Evolutionary conservation across 2,113 vertebrate genomes (phyloP).

Genomic region (Sinocyclocheilus anshuiensis): DNA sequence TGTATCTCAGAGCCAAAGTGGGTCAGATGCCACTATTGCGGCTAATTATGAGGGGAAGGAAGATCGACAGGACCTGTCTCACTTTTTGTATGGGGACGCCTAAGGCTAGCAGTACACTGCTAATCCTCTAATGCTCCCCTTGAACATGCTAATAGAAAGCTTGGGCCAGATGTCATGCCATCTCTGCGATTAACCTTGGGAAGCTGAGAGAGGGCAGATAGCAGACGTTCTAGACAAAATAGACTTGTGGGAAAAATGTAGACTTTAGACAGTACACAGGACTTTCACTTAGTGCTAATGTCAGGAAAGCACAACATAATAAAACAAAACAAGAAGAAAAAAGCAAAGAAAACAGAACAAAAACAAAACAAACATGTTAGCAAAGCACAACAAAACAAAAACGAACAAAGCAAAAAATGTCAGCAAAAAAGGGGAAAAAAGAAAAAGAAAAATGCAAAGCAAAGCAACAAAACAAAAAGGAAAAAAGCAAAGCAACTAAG

Average conservation of each 20-base stretch:
- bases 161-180: neutral
- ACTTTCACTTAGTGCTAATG: neutral
- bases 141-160: constrained; percentile 31
- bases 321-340: neutral
- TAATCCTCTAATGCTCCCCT: constrained; percentile 11
- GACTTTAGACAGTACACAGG: neutral
- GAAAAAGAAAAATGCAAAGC: too few relatives aligned
- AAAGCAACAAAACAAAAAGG: neutral
- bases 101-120: neutral
- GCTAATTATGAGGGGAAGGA: neutral
- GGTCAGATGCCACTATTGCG: neutral
- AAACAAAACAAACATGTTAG: neutral
- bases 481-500: neutral
- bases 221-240: neutral
- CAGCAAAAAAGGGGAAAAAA: too few relatives aligned
- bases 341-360: neutral
- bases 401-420: too few relatives aligned
- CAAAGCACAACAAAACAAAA: too few relatives aligned
- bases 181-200: neutral
- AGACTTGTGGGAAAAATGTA: constrained; percentile 10
- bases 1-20: constrained; percentile 9
- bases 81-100: neutral
- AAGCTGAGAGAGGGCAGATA: neutral
- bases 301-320: neutral
- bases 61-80: neutral